Conservation (phyloP, 2,888 invertebrate genomes). For the Actias luna region DNA sequence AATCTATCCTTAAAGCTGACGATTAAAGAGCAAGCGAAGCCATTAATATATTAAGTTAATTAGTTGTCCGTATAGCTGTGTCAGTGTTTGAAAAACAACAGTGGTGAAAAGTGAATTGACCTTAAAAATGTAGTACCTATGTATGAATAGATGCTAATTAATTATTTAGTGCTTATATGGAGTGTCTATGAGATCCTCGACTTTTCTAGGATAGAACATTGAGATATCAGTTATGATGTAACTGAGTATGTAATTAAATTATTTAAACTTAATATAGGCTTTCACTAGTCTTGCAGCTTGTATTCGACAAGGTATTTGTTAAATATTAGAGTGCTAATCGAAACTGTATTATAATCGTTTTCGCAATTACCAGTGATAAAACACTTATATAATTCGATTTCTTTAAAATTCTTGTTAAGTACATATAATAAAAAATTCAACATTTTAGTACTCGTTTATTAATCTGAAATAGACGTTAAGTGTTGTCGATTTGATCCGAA, state of each 20-base stretch:
- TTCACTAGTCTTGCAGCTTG: conserved; percentile 44
- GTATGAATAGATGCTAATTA: conserved; percentile 11
- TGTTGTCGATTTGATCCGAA: no score
- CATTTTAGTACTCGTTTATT: conserved; percentile 26
- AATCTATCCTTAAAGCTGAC: conserved; percentile 86
- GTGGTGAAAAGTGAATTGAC: conserved; percentile 25
- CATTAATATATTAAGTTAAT: background rate
- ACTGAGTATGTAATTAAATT: conserved; percentile 36
- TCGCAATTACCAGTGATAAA: background rate
- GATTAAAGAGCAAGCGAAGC: conserved; percentile 42
- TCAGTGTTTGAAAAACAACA: conserved; percentile 33
- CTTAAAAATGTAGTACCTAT: background rate
- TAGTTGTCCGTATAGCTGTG: conserved; percentile 31
- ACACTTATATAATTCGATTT: background rate
- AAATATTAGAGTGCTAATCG: background rate
- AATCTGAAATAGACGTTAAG: no score
- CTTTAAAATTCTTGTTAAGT: background rate
- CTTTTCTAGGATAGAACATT: conserved; percentile 9
- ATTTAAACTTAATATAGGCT: conserved; percentile 43
- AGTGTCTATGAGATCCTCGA: conserved; percentile 41
- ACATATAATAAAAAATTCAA: conserved; percentile 5
- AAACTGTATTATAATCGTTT: background rate
- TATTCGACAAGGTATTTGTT: conserved; percentile 14
- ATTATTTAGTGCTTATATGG: conserved; percentile 28
- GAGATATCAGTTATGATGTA: conserved; percentile 17